Percentiles rank a stretch among this genome's conserved stretches.
Evolutionary conservation across 2,797 vertebrate species (phyloP).

Genomic region (Lerista edwardsae): DNA sequence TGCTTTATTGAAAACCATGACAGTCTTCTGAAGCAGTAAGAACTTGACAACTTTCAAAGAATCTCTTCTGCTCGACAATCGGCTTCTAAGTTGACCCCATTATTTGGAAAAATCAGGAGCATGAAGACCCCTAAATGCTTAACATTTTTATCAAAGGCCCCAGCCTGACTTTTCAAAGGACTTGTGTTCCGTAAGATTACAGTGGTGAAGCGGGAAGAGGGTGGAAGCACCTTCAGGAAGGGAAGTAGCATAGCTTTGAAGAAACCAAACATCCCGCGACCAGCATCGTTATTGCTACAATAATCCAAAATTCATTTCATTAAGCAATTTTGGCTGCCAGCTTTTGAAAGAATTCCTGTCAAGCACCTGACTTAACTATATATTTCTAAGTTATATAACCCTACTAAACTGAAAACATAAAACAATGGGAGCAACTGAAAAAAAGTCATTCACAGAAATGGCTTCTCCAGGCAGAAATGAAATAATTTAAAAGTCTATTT

Average conservation of each 20-base stretch:
- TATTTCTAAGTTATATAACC: neutral
- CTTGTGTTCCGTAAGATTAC: constrained; percentile 48
- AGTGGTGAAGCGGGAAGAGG: constrained; percentile 23
- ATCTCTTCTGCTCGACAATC: constrained; percentile 74
- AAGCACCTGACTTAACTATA: neutral
- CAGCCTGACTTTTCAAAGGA: constrained; percentile 63
- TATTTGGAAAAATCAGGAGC: constrained; percentile 70
- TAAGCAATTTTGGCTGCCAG: no score
- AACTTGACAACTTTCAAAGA: constrained; percentile 76
- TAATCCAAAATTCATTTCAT: neutral
- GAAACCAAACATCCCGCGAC: constrained; percentile 41
- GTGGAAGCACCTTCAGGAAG: constrained; percentile 23
- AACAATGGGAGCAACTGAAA: neutral
- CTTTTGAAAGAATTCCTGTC: neutral
- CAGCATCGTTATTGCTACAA: neutral
- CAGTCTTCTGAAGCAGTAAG: constrained; percentile 74
- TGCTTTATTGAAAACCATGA: constrained; percentile 76
- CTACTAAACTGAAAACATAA: neutral
- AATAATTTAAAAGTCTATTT: no score
- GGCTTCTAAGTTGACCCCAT: constrained; percentile 71
- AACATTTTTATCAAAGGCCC: constrained; percentile 69
- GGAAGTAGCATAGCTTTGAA: constrained; percentile 14
- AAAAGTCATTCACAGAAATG: neutral
- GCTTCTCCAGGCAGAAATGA: neutral
- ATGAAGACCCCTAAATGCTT: constrained; percentile 67